Percentiles rank a stretch among this genome's conserved stretches.
Evolutionary conservation across 2,113 vertebrate genomes (phyloP).

Genomic region (Phasianus colchicus): DNA sequence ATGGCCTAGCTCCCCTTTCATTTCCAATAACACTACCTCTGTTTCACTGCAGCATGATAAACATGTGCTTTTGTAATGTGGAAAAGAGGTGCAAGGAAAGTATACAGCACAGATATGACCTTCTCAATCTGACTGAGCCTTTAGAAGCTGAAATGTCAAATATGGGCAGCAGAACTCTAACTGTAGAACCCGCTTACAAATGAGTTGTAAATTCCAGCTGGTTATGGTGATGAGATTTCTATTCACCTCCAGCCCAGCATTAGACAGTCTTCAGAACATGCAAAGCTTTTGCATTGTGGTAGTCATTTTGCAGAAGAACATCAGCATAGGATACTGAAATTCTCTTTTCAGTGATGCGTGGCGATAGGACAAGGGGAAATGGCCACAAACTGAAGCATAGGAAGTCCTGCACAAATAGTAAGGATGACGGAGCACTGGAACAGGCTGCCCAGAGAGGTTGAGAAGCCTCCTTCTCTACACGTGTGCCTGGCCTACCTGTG

Average conservation of each 20-base stretch:
- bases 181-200: neutral
- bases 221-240: neutral
- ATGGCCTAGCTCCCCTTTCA: neutral
- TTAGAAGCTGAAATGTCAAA: neutral
- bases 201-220: no score
- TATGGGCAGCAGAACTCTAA: neutral
- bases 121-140: neutral
- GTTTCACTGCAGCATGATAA: neutral
- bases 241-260: neutral
- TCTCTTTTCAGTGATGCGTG: no score
- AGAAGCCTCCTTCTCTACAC: no score
- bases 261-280: neutral
- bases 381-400: no score
- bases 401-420: no score
- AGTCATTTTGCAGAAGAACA: neutral
- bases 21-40: neutral
- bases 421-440: no score
- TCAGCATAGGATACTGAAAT: neutral
- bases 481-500: no score
- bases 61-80: neutral
- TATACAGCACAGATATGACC: rapidly evolving
- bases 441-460: no score
- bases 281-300: neutral
- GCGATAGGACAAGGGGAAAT: no score
- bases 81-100: neutral